Evolutionary conservation across 2,888 invertebrate genomes (phyloP), one percentile per base, ranked within the genome.

Genomic region (Leptopilina myrica): DNA sequence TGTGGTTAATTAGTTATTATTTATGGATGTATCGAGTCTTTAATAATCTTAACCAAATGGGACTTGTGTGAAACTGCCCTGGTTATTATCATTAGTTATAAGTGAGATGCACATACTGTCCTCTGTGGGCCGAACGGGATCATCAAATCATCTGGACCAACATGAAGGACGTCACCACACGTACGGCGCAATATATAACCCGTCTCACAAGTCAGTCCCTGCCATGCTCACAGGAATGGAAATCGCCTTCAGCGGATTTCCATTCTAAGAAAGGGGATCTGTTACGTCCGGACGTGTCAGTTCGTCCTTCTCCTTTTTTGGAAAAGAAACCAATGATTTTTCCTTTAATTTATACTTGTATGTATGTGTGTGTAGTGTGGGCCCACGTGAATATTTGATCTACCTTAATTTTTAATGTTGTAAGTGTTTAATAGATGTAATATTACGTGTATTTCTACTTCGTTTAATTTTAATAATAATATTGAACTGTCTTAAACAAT

Each of bases 51-150:
- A 15, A 20, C n/a, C 15, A n/a, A 64, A 64, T 6, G n/a, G 64
- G 64, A 15, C 4, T 20, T 20, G 64, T 64, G 64, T 64, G 64
- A 20, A 20, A 64, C 64, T 64, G 64, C 64, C 64, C 64, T 15
- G 64, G 15, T 20, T 9, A 64, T 9, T 5, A 20, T n/a, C 20
- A 15, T 9, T 64, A 20, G 64, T 64, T 20, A 0, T 64, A 64
- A 64, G 20, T 64, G 64, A 64, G 20, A 64, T 20, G 64, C 64
- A 64, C 64, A 56, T 12, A 64, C 64, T 64, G 64, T 5, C 64
- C 64, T 8, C 64, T 20, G 64, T 64, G 64, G 20, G 64, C 20
- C 64, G 64, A 64, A 20, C 64, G 64, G 64, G 64, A 64, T 15
- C 64, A 64, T 15, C 64, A 20, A 15, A 7, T 64, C 6, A 20